Evolutionary conservation across 2,113 vertebrate genomes (phyloP).

Genomic region (Antechinus flavipes): DNA sequence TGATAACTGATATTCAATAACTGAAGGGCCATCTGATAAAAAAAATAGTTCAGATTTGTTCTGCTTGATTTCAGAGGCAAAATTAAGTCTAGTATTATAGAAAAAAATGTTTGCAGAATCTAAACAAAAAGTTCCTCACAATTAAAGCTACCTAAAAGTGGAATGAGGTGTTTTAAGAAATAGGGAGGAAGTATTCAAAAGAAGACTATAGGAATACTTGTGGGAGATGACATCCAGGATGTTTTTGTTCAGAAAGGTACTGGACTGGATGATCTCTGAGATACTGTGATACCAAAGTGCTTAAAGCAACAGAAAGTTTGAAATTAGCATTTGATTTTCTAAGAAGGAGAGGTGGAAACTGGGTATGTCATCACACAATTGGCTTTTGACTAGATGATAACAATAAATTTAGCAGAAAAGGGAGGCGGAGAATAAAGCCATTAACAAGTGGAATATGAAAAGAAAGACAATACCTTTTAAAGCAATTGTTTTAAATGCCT

Average conservation of each 20-base stretch:
- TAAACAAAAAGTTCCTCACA: neutral
- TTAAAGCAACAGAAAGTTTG: neutral
- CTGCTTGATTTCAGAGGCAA: neutral
- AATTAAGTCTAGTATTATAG: neutral
- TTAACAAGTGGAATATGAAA: slow-evolving; percentile 15
- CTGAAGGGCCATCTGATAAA: neutral
- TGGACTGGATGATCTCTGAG: neutral
- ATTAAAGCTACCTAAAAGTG: neutral
- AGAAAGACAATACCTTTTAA: slow-evolving; percentile 5
- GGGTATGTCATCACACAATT: slow-evolving; percentile 34
- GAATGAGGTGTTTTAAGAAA: neutral
- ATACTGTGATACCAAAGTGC: neutral
- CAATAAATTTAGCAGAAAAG: slow-evolving; percentile 16
- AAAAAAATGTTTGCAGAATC: neutral
- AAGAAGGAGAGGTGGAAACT: slow-evolving; percentile 25
- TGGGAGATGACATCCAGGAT: neutral
- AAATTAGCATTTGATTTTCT: slow-evolving; percentile 17
- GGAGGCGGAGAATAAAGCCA: neutral
- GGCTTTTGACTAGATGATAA: neutral
- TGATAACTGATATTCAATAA: neutral
- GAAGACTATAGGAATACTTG: neutral
- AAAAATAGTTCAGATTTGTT: neutral
- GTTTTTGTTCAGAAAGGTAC: neutral
- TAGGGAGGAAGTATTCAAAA: neutral
- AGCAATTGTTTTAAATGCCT: slow-evolving; percentile 58